Evolutionary conservation across 2,797 vertebrate genomes (phyloP).

Genomic region (Heterohyrax brucei): DNA sequence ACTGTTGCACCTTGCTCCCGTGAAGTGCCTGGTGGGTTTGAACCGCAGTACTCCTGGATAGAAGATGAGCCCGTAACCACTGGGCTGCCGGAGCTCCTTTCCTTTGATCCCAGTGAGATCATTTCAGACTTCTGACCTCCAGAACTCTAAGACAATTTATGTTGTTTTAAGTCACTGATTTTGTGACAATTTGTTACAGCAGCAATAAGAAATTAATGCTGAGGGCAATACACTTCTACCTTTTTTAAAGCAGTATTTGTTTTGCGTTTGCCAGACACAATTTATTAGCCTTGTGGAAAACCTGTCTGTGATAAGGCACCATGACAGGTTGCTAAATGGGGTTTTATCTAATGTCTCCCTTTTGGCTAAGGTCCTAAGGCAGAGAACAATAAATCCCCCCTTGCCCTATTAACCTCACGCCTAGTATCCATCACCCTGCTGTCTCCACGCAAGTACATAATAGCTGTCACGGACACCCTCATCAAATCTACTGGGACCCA

Average conservation of each 20-base stretch:
- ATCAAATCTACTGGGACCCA: background rate
- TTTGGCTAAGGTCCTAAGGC: background rate
- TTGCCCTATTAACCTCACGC: background rate
- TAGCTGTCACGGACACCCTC: background rate
- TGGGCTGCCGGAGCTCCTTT: background rate
- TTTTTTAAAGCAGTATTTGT: background rate
- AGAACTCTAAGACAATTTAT: background rate
- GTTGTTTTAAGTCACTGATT: background rate
- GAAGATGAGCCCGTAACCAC: background rate
- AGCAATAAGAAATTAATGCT: background rate
- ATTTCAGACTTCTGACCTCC: background rate
- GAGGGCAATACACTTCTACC: background rate
- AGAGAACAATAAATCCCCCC: background rate
- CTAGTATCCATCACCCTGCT: fast-evolving
- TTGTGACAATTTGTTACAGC: background rate
- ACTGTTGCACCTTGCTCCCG: background rate
- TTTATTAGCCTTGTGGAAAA: background rate
- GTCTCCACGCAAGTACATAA: background rate
- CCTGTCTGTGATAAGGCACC: background rate
- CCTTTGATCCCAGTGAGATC: background rate
- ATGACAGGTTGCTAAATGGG: background rate
- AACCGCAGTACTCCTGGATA: background rate
- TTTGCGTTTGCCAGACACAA: background rate
- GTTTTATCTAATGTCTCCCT: background rate
- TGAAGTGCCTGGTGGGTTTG: background rate